Conservation (phyloP, 2,888 invertebrate species). For the Drosophila diplacantha region DNA sequence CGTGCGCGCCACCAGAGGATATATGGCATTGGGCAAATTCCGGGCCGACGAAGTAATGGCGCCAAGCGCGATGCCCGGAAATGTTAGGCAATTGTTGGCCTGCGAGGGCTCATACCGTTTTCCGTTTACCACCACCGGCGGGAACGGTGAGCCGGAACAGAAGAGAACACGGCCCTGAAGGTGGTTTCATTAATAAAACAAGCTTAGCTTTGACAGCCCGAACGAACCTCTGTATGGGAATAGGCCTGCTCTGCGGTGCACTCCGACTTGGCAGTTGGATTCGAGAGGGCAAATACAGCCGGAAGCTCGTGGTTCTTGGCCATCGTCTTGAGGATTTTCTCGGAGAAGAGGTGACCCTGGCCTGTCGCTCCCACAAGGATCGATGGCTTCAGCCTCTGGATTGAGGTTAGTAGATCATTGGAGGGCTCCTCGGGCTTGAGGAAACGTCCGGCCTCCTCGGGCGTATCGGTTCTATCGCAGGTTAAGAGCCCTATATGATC, state of each 20-base stretch:
- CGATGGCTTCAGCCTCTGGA: slow-evolving; percentile 37
- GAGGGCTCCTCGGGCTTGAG: slow-evolving; percentile 13
- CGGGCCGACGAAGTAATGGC: slow-evolving; percentile 22
- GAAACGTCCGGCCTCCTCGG: slow-evolving; percentile 1
- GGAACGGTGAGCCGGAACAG: slow-evolving; percentile 49
- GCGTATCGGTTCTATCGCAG: neutral
- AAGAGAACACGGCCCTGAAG: slow-evolving; percentile 53
- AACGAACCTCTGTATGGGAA: slow-evolving; percentile 33
- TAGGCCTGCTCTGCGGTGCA: slow-evolving; percentile 53
- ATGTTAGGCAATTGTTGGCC: slow-evolving; percentile 48
- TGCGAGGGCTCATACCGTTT: slow-evolving; percentile 44
- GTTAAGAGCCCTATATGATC: slow-evolving; percentile 38
- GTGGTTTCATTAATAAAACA: neutral
- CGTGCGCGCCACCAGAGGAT: slow-evolving; percentile 24
- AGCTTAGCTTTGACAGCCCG: too few relatives aligned
- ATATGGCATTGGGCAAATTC: slow-evolving; percentile 36
- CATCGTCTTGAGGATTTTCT: slow-evolving; percentile 38
- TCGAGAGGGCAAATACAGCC: slow-evolving; percentile 48
- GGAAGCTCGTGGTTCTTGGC: slow-evolving; percentile 42
- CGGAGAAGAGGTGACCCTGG: slow-evolving; percentile 34
- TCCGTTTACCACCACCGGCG: slow-evolving; percentile 45
- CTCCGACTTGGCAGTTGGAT: slow-evolving; percentile 50
- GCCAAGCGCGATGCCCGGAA: slow-evolving; percentile 48
- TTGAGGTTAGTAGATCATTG: neutral
- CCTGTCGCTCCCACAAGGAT: slow-evolving; percentile 51